Conservation (phyloP, 2,113 vertebrate species). For the Tragelaphus buxtoni region DNA sequence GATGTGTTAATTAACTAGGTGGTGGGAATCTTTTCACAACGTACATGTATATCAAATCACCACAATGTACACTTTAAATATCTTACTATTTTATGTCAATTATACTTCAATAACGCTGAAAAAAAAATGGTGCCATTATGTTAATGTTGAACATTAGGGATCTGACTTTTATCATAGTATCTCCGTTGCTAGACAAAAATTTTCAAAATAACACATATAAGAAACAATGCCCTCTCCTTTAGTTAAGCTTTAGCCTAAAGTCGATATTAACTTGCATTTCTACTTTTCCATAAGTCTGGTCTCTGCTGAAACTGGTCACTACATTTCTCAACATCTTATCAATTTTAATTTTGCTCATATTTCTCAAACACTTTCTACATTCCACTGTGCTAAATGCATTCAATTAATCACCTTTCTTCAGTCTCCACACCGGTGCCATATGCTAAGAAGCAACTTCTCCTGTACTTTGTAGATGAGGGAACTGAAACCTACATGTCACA, state of each 20-base stretch:
- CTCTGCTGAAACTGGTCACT: background rate
- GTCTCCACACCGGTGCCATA: background rate
- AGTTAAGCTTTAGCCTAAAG: background rate
- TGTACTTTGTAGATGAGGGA: background rate
- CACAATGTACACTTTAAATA: background rate
- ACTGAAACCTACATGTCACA: background rate
- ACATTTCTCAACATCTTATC: background rate
- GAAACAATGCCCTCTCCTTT: background rate
- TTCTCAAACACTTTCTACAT: background rate
- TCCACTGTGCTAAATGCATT: background rate
- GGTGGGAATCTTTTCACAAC: background rate
- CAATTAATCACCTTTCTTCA: background rate
- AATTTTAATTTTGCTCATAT: background rate
- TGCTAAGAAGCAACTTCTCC: background rate
- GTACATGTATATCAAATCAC: background rate
- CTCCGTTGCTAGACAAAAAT: background rate
- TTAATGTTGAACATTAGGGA: background rate
- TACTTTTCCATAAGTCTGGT: background rate
- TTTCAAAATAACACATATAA: background rate
- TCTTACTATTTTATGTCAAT: background rate
- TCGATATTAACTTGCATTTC: background rate
- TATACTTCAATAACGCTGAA: background rate
- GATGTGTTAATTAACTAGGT: background rate
- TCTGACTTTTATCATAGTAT: background rate
- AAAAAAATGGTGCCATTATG: background rate